Evolutionary conservation across 2,888 invertebrate genomes (phyloP), one percentile per base, ranked within the genome.

Genomic region (Ethmia dodecea): DNA sequence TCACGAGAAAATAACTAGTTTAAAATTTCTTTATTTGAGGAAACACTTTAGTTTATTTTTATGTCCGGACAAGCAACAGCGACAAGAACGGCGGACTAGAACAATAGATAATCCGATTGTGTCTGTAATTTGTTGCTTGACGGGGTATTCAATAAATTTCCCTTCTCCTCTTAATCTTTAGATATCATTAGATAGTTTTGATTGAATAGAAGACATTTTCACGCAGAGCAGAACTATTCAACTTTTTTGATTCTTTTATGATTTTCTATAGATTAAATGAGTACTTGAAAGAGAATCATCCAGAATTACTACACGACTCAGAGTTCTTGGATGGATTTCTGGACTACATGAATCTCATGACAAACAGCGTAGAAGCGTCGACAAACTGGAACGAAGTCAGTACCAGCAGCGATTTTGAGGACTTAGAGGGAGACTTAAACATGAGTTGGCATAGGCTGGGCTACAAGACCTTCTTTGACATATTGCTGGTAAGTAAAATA

Each of bases 381-480:
- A 63, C 63, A 43, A 61, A 60, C 13, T 77, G 77, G 77, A 58
- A 67, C 11, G 75, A 77, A 4, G 52, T 71, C 2, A 63, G 56
- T 0, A 67, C 73, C 0, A 35, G 47, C 3, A 52, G 62, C 0
- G 40, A 14, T 0, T 75, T 62, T 13, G 42, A 50, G 0, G 59
- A 65, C 22, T n/a, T 74, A 20, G 60, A 39, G 0, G 77, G 77
- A 0, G 30, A 65, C 3, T 67, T 68, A 22, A 59, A 66, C 3
- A 44, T 67, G 42, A 75, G 74, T 27, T 77, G 75, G 74, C 60
- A 68, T 3, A 43, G 33, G 3, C 11, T 60, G 1, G 78, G 77
- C 0, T 76, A 75, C 10, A 60, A 49, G 11, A 77, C 75, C 0
- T 54, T 74, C 2, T 72, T 77, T 31, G 59, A 75, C 5, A 61